phyloP scores from a whole-genome alignment of 1,140 invertebrate genomes.

The Bombus fervidus region DNA sequence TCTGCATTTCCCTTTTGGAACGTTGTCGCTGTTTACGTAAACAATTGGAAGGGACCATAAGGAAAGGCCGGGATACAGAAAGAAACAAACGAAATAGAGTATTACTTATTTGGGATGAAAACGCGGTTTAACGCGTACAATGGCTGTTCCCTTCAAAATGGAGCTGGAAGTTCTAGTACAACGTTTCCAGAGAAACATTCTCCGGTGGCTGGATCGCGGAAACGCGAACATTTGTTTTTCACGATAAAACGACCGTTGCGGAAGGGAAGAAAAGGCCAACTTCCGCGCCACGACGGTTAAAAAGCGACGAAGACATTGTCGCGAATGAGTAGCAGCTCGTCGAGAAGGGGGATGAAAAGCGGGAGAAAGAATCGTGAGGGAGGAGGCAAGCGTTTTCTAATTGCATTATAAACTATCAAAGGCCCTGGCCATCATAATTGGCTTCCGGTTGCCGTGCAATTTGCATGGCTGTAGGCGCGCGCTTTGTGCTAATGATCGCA shows the following conservation, averaged over 20 bases:
- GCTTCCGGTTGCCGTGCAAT: constrained; percentile 45
- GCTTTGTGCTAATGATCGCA: constrained; percentile 58
- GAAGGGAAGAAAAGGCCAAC: constrained; percentile 35
- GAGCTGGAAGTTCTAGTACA: not conserved
- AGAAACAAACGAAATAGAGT: not conserved
- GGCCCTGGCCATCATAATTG: constrained; percentile 46
- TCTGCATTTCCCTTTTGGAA: not conserved
- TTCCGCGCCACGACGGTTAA: no score
- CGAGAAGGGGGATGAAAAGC: not conserved
- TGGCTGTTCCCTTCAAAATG: not conserved
- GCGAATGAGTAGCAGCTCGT: not conserved
- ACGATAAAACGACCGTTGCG: not conserved
- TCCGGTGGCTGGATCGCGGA: not conserved
- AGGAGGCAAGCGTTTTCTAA: constrained; percentile 53
- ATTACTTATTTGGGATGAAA: constrained; percentile 10
- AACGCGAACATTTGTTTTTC: constrained; percentile 34
- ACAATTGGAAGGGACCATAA: not conserved
- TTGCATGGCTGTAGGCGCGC: constrained; percentile 33
- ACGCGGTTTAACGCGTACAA: constrained; percentile 2
- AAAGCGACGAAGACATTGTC: constrained; percentile 29
- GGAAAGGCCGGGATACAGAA: no score
- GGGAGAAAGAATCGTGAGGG: not conserved
- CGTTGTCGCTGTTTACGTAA: not conserved
- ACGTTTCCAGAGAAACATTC: not conserved
- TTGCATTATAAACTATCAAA: constrained; percentile 65